A percentile compares a stretch with the other conserved stretches of the same genome.
These are phyloP conservation scores for Cheilosia scutellata DNA, from an alignment of 2,888 invertebrate genomes.

Conservation along the genomic window DNA sequence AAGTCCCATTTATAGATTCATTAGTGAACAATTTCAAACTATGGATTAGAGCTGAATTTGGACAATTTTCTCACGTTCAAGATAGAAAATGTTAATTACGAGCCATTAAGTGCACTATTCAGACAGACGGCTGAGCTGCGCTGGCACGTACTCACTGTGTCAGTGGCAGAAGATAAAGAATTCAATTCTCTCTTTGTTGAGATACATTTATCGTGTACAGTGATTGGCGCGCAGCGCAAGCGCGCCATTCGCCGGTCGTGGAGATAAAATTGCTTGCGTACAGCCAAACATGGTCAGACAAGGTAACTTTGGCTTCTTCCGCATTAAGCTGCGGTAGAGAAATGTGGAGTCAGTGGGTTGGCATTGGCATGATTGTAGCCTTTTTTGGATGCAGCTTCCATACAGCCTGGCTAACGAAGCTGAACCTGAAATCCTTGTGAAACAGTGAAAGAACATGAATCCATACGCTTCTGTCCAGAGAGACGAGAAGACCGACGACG, in stretches of 20 bases:
- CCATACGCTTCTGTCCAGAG: constrained; percentile 16
- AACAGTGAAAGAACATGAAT: constrained; percentile 66
- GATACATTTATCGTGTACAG: constrained; percentile 34
- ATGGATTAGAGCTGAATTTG: constrained; percentile 44
- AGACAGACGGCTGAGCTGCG: not conserved
- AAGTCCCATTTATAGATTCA: constrained; percentile 16
- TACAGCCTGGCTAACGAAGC: constrained; percentile 30
- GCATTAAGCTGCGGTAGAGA: constrained; percentile 25
- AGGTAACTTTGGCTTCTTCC: constrained; percentile 51
- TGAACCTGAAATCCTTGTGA: constrained; percentile 65
- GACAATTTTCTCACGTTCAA: constrained; percentile 54
- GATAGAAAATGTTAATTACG: constrained; percentile 51
- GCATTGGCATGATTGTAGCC: constrained; percentile 47
- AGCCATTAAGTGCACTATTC: not conserved
- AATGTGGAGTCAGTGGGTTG: constrained; percentile 23
- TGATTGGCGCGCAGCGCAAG: constrained; percentile 42
- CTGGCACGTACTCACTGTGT: constrained; percentile 1
- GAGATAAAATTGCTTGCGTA: constrained; percentile 39
- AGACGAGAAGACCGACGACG: not conserved
- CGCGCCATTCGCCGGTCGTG: constrained; percentile 6
- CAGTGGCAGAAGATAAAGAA: constrained; percentile 14
- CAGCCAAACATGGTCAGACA: constrained; percentile 50
- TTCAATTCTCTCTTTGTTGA: constrained; percentile 20
- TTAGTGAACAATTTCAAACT: constrained; percentile 12
- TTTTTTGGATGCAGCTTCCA: constrained; percentile 50